Evolutionary conservation across 1,140 invertebrate genomes (phyloP).

Genomic region (Littorina saxatilis): DNA sequence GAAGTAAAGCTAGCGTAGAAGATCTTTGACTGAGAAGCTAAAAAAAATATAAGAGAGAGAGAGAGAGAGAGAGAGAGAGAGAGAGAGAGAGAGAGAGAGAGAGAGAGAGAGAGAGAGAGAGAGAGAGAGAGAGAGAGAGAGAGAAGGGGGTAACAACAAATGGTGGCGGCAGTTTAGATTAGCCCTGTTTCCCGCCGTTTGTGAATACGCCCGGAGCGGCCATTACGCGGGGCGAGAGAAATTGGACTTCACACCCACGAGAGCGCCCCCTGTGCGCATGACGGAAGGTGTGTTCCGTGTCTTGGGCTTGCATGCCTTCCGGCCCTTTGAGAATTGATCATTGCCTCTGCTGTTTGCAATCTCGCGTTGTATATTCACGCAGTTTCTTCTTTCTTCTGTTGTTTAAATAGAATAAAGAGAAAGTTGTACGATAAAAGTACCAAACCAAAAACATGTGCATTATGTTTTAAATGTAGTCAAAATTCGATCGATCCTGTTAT

Average conservation of each 20-base stretch:
- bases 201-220: neutral
- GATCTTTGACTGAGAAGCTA: neutral
- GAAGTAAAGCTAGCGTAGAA: too few species aligned
- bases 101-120: neutral
- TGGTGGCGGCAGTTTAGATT: slow-evolving; percentile 5
- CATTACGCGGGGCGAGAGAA: neutral
- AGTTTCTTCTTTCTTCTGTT: too few species aligned
- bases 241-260: slow-evolving; percentile 15
- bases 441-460: too few species aligned
- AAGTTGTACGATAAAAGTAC: too few species aligned
- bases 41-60: neutral
- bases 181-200: neutral
- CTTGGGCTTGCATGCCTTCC: too few species aligned
- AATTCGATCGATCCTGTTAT: too few species aligned
- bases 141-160: neutral
- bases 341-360: neutral
- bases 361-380: too few species aligned
- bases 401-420: too few species aligned
- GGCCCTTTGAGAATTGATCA: neutral
- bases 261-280: neutral
- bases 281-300: neutral
- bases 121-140: neutral
- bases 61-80: neutral
- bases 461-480: too few species aligned
- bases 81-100: neutral